A percentile compares a stretch with the other conserved stretches of the same genome.
Conservation (phyloP, 2,888 invertebrate species). For the Aporophyla lueneburgensis region DNA sequence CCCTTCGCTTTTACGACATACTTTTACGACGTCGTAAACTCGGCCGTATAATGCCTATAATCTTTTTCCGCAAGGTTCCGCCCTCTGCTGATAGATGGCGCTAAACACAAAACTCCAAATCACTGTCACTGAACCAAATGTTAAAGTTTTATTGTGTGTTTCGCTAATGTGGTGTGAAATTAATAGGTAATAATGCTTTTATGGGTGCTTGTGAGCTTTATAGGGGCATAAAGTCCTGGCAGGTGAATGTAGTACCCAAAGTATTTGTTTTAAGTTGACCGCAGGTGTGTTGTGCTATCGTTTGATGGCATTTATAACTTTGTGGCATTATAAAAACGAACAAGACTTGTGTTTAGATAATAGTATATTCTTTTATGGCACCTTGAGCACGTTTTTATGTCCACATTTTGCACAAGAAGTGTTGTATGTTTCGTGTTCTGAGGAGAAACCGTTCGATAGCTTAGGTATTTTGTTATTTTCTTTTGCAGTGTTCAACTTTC, state of each 20-base stretch:
- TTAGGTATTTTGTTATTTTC: slow-evolving; percentile 18
- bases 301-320: slow-evolving; percentile 73
- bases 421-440: slow-evolving; percentile 35
- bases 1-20: slow-evolving; percentile 90
- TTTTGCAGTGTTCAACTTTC: slow-evolving; percentile 10
- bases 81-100: slow-evolving; percentile 84
- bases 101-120: slow-evolving; percentile 86
- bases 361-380: slow-evolving; percentile 62
- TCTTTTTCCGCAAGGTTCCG: slow-evolving; percentile 86
- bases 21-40: slow-evolving; percentile 90
- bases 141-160: slow-evolving; percentile 90
- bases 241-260: slow-evolving; percentile 82
- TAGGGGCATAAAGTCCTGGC: slow-evolving; percentile 86
- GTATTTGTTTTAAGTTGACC: slow-evolving; percentile 87
- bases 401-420: slow-evolving; percentile 53
- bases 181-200: slow-evolving; percentile 91
- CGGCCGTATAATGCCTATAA: slow-evolving; percentile 88
- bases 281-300: slow-evolving; percentile 78
- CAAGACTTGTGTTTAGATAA: slow-evolving; percentile 63
- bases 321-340: slow-evolving; percentile 75
- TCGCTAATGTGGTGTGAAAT: slow-evolving; percentile 91
- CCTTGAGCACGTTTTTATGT: slow-evolving; percentile 61
- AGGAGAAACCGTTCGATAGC: slow-evolving; percentile 26
- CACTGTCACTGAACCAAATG: slow-evolving; percentile 87
- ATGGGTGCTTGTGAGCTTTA: slow-evolving; percentile 89